Percentiles rank a stretch among this genome's conserved stretches.
phyloP scores from a whole-genome alignment of 53 echinoderm and acorn worm species.

The Echinometra lucunter region DNA sequence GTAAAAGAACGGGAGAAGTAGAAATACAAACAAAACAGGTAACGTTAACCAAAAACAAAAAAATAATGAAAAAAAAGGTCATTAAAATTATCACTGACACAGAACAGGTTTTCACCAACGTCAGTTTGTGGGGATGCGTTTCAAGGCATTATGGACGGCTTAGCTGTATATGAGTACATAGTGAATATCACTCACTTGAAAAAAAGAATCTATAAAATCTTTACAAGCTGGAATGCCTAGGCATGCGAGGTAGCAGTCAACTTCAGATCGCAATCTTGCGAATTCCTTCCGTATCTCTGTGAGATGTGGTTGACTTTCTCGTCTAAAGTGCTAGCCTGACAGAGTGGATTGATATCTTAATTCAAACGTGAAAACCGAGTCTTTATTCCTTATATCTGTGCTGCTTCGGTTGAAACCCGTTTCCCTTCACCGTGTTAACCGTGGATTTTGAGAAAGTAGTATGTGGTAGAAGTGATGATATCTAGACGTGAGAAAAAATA shows the following conservation, averaged over 20 bases:
- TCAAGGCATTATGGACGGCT: too few relatives aligned
- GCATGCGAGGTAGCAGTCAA: not conserved
- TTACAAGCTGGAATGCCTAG: not conserved
- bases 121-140: too few relatives aligned
- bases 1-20: too few relatives aligned
- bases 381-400: not conserved
- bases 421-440: conserved; percentile 16
- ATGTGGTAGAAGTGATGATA: not conserved
- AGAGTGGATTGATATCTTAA: conserved; percentile 10
- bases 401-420: not conserved
- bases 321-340: conserved; percentile 20
- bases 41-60: too few relatives aligned
- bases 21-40: too few relatives aligned
- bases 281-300: conserved; percentile 19
- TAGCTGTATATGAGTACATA: too few relatives aligned
- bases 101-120: too few relatives aligned
- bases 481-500: not conserved
- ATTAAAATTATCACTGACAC: too few relatives aligned
- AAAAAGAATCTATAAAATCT: not conserved
- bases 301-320: not conserved
- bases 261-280: conserved; percentile 5
- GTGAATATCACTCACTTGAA: too few relatives aligned
- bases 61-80: too few relatives aligned
- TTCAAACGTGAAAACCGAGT: conserved; percentile 16
- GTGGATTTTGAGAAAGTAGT: conserved; percentile 14